Conservation (phyloP, 2,113 vertebrate species). For the Tyto alba region DNA sequence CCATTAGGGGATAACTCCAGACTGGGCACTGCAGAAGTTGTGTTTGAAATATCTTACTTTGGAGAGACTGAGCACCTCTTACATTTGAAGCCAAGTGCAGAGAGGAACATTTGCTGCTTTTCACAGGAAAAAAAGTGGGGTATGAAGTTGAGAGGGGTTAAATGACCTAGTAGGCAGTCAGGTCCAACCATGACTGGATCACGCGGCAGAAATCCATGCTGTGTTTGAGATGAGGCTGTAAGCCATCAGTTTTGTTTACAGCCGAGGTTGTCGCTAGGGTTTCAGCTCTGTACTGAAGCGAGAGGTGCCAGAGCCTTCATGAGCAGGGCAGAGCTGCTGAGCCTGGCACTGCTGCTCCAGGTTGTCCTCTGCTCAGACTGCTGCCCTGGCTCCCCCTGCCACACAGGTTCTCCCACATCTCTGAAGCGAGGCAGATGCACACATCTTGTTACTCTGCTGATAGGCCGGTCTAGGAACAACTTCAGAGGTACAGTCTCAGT, state of each 20-base stretch:
- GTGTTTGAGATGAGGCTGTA: not conserved
- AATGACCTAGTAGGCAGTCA: not conserved
- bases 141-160: accelerated
- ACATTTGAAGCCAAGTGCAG: not conserved
- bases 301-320: not conserved
- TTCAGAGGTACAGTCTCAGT: not conserved
- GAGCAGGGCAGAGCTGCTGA: not conserved
- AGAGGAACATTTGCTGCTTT: not conserved
- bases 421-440: not conserved
- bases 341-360: not conserved
- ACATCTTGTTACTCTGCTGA: not conserved
- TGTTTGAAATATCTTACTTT: not conserved
- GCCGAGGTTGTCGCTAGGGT: not conserved
- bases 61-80: not conserved
- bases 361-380: not conserved
- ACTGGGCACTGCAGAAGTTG: not conserved
- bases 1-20: not conserved
- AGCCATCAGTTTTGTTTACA: not conserved
- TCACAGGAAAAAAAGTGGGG: not conserved
- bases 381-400: not conserved
- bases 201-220: not conserved
- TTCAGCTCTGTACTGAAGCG: not conserved
- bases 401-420: not conserved
- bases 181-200: not conserved
- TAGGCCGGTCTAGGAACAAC: accelerated